phyloP scores from a whole-genome alignment of 2,797 vertebrate species.

The Cossypha caffra region DNA sequence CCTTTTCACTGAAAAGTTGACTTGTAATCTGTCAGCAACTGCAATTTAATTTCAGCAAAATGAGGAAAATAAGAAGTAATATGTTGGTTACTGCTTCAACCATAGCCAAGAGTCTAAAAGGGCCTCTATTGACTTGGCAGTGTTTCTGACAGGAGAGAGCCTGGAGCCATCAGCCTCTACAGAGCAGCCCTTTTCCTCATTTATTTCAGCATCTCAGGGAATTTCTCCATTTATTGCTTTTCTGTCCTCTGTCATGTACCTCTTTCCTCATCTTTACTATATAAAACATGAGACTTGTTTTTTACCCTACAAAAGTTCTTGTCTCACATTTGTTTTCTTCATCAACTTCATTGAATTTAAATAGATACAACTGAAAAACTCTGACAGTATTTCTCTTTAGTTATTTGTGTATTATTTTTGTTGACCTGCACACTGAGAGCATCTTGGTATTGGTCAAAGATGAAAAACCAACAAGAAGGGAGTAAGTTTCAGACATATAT shows the following conservation, averaged over 20 bases:
- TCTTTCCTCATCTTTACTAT: not conserved
- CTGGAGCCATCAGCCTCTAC: not conserved
- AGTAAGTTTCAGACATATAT: not conserved
- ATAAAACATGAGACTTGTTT: not conserved
- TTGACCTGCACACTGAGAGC: not conserved
- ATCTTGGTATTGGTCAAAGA: not conserved
- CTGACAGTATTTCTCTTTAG: not conserved
- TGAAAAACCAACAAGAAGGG: not conserved
- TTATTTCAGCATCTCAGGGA: not conserved
- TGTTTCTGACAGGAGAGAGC: not conserved
- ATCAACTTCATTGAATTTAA: not conserved
- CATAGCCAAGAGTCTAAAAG: not conserved
- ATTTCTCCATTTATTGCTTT: not conserved
- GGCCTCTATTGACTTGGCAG: not conserved
- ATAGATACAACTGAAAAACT: not conserved
- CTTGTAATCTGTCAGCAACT: not conserved
- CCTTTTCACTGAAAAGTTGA: not conserved
- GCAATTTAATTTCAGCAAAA: not conserved
- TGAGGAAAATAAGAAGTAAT: not conserved
- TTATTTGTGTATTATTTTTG: not conserved
- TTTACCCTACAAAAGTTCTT: not conserved
- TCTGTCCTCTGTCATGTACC: not conserved
- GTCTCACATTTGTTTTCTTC: not conserved
- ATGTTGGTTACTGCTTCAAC: not conserved
- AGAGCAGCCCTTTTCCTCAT: not conserved